Evolutionary conservation across 2,888 invertebrate genomes (phyloP).

Genomic region (Ptychoptera contaminata): DNA sequence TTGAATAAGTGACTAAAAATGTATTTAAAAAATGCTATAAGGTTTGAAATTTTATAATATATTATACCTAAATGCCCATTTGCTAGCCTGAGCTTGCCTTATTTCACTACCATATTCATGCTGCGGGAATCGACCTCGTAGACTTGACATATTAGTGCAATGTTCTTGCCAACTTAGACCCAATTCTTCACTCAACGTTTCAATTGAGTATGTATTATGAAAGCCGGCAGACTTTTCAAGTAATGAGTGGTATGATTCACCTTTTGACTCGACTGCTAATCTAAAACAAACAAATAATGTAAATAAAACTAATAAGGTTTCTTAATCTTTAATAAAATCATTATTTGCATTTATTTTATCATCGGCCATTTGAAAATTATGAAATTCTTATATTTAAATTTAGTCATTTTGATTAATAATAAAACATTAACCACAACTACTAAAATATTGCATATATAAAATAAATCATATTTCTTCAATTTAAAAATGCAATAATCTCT

Average conservation of each 20-base stretch:
- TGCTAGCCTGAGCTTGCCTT: constrained; percentile 78
- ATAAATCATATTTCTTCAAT: too few relatives aligned
- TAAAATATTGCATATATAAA: too few relatives aligned
- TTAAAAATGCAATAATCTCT: too few relatives aligned
- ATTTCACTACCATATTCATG: constrained; percentile 71
- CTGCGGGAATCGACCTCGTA: constrained; percentile 58
- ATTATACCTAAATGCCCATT: constrained; percentile 68
- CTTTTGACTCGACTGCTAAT: constrained; percentile 65
- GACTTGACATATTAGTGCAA: constrained; percentile 22
- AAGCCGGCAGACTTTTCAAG: constrained; percentile 71
- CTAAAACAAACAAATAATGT: constrained; percentile 32
- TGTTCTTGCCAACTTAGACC: constrained; percentile 22
- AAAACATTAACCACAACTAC: too few relatives aligned
- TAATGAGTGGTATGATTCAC: constrained; percentile 63
- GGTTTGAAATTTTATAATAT: background rate
- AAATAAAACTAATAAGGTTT: background rate
- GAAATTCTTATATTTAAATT: too few relatives aligned
- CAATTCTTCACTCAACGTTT: constrained; percentile 63
- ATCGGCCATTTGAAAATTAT: too few relatives aligned
- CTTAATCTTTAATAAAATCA: background rate
- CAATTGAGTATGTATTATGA: constrained; percentile 79
- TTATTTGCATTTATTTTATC: background rate
- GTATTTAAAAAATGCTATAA: background rate
- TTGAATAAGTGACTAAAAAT: constrained; percentile 2
- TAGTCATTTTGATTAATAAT: too few relatives aligned